Evolutionary conservation across 2,888 invertebrate genomes (phyloP), one percentile per base, ranked within the genome.

Genomic region (Plagiodera versicolora): DNA sequence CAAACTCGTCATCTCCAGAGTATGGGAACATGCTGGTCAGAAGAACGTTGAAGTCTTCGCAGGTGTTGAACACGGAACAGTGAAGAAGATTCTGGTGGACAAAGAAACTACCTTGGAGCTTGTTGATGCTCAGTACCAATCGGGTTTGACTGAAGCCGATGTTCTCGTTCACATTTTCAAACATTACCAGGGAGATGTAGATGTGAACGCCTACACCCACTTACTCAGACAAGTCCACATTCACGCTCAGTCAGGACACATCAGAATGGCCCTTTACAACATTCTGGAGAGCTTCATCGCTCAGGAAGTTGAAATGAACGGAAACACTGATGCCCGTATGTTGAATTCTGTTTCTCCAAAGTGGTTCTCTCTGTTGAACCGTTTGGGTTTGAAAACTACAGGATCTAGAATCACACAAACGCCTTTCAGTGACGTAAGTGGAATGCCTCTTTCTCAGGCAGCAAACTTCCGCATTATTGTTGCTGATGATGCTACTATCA

Each of bases 401-500:
- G 24, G 24, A 24, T 24, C 6, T 24, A 6, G 24, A 24, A 5
- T 24, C 24, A 24, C 24, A 5, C 24, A 24, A 24, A 24, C 24
- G 24, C 3, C 24, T 24, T 24, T 6, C 24, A 24, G 6, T 6
- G 24, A 24, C 6, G 24, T 24, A 5, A 6, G 24, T 24, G 24
- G 4, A 24, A 6, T 61, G 54, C 64, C 61, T 46, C 11, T 55
- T 16, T 28, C 24, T 10, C 39, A 51, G 17, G 46, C 47, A n/a
- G 52, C 61, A 8, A 56, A 58, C n/a, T 66, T 61, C 52, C 64
- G 57, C 49, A 61, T 72, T 18, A 51, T 58, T 39, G 60, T 71
- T 49, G 60, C 61, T 58, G 67, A 68, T 9, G 71, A 72, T 60
- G 70, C 70, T 11, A 70, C 64, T 47, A 68, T 72, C 55, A 50